A percentile compares a stretch with the other conserved stretches of the same genome.
phyloP scores from a whole-genome alignment of 92 coral and sea anemone genomes.

The Zoanthus sansibaricus region DNA sequence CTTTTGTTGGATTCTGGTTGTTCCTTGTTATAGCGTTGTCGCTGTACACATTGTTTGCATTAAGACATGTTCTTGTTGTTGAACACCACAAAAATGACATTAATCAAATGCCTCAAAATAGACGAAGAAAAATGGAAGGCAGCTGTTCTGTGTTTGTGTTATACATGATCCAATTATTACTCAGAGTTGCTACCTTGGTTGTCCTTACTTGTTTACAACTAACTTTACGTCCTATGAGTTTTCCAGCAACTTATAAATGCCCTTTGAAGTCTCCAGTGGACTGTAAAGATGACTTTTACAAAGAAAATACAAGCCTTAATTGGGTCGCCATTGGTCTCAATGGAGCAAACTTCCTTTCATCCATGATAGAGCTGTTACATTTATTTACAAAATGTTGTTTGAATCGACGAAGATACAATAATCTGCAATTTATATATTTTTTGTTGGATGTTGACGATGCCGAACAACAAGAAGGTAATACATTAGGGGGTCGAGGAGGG shows the following conservation, averaged over 20 bases:
- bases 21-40: neutral
- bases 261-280: neutral
- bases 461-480: neutral
- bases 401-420: neutral
- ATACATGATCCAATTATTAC: neutral
- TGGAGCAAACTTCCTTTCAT: neutral
- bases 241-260: slow-evolving; percentile 3
- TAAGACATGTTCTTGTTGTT: neutral
- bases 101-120: neutral
- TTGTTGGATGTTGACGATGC: neutral
- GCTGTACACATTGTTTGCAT: slow-evolving; percentile 12
- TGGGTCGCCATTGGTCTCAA: neutral
- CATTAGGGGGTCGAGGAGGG: neutral
- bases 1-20: neutral
- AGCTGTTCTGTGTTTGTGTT: neutral
- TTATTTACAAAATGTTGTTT: neutral
- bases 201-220: neutral
- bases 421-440: neutral
- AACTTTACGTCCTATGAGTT: neutral
- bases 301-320: neutral
- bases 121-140: neutral
- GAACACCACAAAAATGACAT: neutral
- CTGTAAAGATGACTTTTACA: neutral
- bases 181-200: neutral
- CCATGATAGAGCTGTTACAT: neutral